A percentile compares a stretch with the other conserved stretches of the same genome.
Evolutionary conservation across 2,113 vertebrate genomes (phyloP).

Genomic region (Chascanopsetta lugubris): DNA sequence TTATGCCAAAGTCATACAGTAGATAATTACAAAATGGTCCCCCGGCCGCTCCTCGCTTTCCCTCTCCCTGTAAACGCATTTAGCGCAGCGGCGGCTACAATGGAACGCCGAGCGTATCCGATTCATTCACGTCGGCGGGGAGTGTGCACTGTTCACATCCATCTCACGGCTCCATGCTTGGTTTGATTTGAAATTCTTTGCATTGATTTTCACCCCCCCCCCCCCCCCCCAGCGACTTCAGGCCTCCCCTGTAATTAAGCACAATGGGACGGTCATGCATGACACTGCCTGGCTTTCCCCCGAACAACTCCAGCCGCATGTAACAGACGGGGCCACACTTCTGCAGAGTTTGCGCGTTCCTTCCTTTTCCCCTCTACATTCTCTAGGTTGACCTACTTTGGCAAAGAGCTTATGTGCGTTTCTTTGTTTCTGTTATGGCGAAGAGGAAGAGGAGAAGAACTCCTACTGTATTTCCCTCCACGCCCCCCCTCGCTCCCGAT

Average conservation of each 20-base stretch:
- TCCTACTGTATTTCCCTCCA: conserved; percentile 46
- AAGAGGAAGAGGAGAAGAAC: conserved; percentile 59
- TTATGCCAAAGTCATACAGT: conserved; percentile 56
- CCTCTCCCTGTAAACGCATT: conserved; percentile 31
- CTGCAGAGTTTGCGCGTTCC: conserved; percentile 31
- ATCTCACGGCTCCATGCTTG: conserved; percentile 65
- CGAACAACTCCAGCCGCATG: conserved; percentile 39
- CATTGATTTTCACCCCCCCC: conserved; percentile 79
- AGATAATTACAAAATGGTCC: conserved; percentile 69
- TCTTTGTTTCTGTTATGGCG: conserved; percentile 69
- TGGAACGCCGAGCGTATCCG: conserved; percentile 50
- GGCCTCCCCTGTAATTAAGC: conserved; percentile 58
- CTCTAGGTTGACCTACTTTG: conserved; percentile 74
- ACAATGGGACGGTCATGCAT: conserved; percentile 58
- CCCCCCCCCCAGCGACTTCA: conserved; percentile 59
- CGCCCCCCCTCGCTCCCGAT: conserved; percentile 34
- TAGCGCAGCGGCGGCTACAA: conserved; percentile 47
- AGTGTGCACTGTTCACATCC: conserved; percentile 58
- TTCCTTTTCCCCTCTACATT: conserved; percentile 17
- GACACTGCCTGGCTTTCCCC: conserved; percentile 41
- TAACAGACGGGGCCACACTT: conserved; percentile 33
- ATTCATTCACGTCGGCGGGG: conserved; percentile 62
- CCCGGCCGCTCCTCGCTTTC: conserved; percentile 13
- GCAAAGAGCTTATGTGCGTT: conserved; percentile 43
- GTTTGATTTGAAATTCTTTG: conserved; percentile 83